Evolutionary conservation across 2,888 invertebrate genomes (phyloP).

Genomic region (Andrena camellia): DNA sequence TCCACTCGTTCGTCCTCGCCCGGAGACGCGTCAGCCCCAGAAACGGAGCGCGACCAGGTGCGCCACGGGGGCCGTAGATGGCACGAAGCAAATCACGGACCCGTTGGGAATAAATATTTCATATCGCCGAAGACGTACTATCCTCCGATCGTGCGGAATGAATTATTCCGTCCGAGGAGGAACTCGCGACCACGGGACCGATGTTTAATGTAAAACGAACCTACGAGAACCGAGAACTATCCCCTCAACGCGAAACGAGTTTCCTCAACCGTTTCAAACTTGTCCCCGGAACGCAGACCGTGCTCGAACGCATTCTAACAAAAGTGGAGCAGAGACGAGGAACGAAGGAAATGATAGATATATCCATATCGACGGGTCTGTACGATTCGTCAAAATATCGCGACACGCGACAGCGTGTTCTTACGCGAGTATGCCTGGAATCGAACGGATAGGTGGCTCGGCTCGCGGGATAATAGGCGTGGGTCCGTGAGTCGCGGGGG

Average conservation of each 20-base stretch:
- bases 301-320: neutral
- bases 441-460: neutral
- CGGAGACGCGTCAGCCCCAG: neutral
- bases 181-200: neutral
- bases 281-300: neutral
- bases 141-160: slow-evolving; percentile 31
- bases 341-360: slow-evolving; percentile 39
- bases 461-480: neutral
- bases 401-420: slow-evolving; percentile 5
- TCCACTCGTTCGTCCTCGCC: neutral
- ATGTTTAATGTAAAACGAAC: slow-evolving; percentile 51
- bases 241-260: neutral
- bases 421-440: too few species aligned
- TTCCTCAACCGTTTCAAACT: slow-evolving; percentile 1
- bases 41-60: slow-evolving; percentile 14
- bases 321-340: neutral
- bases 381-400: slow-evolving; percentile 46
- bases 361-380: slow-evolving; percentile 34
- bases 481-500: neutral
- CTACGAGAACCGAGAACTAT: neutral
- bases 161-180: slow-evolving; percentile 48
- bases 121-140: slow-evolving; percentile 39
- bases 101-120: slow-evolving; percentile 56
- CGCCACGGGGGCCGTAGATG: neutral
- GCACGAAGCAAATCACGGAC: slow-evolving; percentile 44